Percentiles rank a stretch among this genome's conserved stretches.
Conservation (phyloP, 2,113 vertebrate species). For the Zosterops hypoxanthus region DNA sequence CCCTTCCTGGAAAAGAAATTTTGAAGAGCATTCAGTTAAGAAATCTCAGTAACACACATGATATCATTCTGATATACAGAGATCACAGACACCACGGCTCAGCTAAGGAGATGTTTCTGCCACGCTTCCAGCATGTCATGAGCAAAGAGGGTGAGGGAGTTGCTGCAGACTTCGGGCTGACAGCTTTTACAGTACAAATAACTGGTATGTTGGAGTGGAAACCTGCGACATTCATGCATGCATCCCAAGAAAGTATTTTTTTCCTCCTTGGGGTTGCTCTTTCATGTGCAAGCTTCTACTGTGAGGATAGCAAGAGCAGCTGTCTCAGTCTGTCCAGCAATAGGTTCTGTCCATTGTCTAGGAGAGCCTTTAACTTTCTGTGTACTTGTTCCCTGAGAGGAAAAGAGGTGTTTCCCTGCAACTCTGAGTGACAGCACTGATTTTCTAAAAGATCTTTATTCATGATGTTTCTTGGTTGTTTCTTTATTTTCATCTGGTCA, state of each 20-base stretch:
- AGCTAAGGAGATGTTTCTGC: not conserved
- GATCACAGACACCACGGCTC: not conserved
- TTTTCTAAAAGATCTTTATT: not conserved
- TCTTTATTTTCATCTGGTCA: not conserved
- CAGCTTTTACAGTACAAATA: not conserved
- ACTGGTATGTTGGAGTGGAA: not conserved
- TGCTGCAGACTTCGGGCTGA: not conserved
- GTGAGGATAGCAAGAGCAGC: not conserved
- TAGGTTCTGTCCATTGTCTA: not conserved
- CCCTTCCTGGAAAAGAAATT: not conserved
- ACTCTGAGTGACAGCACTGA: not conserved
- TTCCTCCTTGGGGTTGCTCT: not conserved
- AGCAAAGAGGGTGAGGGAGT: not conserved
- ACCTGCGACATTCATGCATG: not conserved
- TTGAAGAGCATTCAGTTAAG: not conserved
- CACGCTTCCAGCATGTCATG: accelerated
- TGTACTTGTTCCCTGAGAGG: not conserved
- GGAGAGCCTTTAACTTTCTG: not conserved
- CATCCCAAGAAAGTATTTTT: not conserved
- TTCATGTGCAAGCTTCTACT: not conserved
- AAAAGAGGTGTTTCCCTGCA: not conserved
- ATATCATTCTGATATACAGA: not conserved
- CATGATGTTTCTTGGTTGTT: not conserved
- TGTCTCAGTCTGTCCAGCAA: not conserved
- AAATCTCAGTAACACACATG: not conserved